phyloP scores from a whole-genome alignment of 2,113 vertebrate genomes.

The Acanthochromis polyacanthus region DNA sequence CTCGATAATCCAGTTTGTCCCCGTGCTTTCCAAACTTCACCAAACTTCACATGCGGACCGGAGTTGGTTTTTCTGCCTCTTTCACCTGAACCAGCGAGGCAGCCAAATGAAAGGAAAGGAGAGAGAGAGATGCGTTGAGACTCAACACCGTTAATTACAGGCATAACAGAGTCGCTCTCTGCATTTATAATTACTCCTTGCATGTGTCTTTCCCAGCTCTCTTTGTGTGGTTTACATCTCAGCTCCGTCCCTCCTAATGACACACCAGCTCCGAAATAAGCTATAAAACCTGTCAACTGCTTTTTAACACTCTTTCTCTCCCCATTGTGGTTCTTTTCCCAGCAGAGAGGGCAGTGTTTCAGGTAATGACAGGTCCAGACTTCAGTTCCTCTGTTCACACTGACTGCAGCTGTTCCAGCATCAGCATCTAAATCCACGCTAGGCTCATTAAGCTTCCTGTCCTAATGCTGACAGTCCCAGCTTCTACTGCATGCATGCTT shows the following conservation, averaged over 20 bases:
- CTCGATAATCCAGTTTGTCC: conserved; percentile 4
- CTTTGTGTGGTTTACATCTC: conserved; percentile 51
- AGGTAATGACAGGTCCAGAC: conserved; percentile 61
- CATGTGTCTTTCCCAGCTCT: conserved; percentile 40
- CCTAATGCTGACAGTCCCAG: neutral
- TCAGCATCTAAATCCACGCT: neutral
- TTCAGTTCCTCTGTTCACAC: conserved; percentile 6
- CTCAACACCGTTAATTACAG: conserved; percentile 67
- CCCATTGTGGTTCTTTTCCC: conserved; percentile 40
- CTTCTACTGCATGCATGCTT: neutral
- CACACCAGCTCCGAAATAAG: conserved; percentile 47
- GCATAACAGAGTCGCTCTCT: conserved; percentile 33
- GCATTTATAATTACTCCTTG: conserved; percentile 66
- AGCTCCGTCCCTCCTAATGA: conserved; percentile 50
- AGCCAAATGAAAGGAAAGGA: conserved; percentile 39
- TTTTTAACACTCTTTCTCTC: conserved; percentile 40
- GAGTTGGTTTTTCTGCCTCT: neutral
- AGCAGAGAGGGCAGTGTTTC: conserved; percentile 26
- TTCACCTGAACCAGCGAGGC: conserved; percentile 37
- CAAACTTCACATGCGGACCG: neutral
- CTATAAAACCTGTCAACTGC: conserved; percentile 54
- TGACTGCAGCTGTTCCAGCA: conserved; percentile 44
- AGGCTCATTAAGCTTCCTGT: conserved; percentile 11
- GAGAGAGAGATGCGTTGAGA: conserved; percentile 39
- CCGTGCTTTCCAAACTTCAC: neutral